Evolutionary conservation across 1,140 invertebrate genomes (phyloP).

Genomic region (Akabosia matsudoensis): DNA sequence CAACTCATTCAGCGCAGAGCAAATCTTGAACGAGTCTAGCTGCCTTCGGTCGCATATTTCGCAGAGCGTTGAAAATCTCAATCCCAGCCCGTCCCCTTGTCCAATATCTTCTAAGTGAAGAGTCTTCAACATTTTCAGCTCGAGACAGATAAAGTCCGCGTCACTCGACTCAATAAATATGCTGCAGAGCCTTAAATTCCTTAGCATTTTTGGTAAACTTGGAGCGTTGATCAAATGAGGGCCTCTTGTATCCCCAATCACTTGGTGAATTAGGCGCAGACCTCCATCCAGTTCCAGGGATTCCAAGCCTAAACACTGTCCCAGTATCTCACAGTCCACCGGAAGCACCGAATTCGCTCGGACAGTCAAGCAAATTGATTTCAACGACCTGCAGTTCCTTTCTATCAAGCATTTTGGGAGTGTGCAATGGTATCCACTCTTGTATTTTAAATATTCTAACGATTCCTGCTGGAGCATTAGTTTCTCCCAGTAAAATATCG

Average conservation of each 20-base stretch:
- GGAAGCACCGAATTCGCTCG: slow-evolving; percentile 14
- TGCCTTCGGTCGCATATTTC: background rate
- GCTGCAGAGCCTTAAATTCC: background rate
- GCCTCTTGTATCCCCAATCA: background rate
- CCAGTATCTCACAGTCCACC: background rate
- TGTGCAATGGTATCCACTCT: slow-evolving; percentile 14
- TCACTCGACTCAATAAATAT: background rate
- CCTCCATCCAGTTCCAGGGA: slow-evolving; percentile 13
- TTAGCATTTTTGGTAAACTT: background rate
- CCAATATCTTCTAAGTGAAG: slow-evolving; percentile 13
- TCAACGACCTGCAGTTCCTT: background rate
- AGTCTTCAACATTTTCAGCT: background rate
- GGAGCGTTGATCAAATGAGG: background rate
- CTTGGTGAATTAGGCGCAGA: slow-evolving; percentile 1
- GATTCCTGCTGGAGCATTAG: slow-evolving; percentile 14
- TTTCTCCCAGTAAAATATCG: slow-evolving; percentile 13
- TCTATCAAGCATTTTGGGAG: slow-evolving; percentile 6
- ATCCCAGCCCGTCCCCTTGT: background rate
- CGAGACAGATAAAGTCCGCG: background rate
- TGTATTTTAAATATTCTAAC: background rate
- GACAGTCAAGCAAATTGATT: slow-evolving; percentile 3
- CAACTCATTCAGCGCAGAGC: background rate
- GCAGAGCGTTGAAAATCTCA: background rate
- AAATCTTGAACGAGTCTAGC: slow-evolving; percentile 8
- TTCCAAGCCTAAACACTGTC: background rate